These are phyloP conservation scores for Drosophila recens DNA, from an alignment of 2,888 invertebrate genomes.

Conservation along the genomic window DNA sequence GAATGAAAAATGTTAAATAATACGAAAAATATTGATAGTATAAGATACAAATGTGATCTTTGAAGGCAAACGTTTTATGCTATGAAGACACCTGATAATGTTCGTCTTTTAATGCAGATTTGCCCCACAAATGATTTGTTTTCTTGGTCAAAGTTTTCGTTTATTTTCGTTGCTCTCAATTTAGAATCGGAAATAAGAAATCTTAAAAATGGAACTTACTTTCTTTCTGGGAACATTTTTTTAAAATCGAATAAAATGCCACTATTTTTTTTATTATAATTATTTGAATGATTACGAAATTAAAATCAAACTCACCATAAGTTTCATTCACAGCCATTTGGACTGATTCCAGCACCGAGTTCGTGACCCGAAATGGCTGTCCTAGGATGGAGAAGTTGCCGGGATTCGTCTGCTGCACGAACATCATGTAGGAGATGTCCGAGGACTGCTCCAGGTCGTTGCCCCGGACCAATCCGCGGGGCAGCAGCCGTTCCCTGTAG, in stretches of 20 bases:
- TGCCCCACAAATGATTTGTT: no score
- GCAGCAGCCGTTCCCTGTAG: slow-evolving; percentile 83
- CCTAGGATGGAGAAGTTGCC: slow-evolving; percentile 85
- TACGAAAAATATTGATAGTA: no score
- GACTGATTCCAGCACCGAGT: slow-evolving; percentile 82
- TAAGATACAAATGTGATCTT: no score
- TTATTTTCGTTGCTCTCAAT: no score
- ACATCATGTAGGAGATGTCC: slow-evolving; percentile 83
- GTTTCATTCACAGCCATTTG: slow-evolving; percentile 85
- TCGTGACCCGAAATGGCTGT: slow-evolving; percentile 84
- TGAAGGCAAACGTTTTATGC: no score
- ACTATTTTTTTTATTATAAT: background rate
- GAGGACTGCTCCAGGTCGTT: slow-evolving; percentile 84
- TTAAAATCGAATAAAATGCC: no score
- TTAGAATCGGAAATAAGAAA: no score
- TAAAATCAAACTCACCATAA: slow-evolving; percentile 84
- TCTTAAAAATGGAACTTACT: background rate
- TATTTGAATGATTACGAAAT: background rate
- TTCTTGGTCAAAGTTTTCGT: no score
- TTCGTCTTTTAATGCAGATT: no score
- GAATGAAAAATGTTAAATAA: no score
- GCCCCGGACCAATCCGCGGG: slow-evolving; percentile 83
- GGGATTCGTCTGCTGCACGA: slow-evolving; percentile 84
- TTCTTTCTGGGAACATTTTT: background rate
- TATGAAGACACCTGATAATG: no score